Evolutionary conservation across 2,888 invertebrate species (phyloP).

Genomic region (Cataglyphis rosenhaueri): DNA sequence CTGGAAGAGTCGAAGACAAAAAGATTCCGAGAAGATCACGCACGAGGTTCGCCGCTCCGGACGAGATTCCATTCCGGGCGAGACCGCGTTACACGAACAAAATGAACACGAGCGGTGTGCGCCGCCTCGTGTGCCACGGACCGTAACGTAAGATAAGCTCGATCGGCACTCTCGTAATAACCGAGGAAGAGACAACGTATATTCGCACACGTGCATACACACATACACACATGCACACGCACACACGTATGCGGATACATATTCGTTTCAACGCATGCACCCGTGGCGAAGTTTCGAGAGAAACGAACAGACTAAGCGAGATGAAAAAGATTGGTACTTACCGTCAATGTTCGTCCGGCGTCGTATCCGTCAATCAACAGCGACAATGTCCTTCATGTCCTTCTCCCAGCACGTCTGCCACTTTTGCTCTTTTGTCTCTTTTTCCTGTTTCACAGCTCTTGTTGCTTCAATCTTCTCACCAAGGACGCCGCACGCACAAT

Average conservation of each 20-base stretch:
- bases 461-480: conserved; percentile 21
- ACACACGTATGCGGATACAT: not conserved
- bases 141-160: conserved; percentile 58
- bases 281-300: conserved; percentile 7
- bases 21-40: conserved; percentile 51
- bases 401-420: conserved; percentile 1
- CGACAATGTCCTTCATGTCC: conserved; percentile 16
- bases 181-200: conserved; percentile 58
- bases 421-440: conserved; percentile 28
- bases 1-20: conserved; percentile 56
- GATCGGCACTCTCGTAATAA: conserved; percentile 58
- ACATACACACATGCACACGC: not conserved
- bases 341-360: conserved; percentile 63
- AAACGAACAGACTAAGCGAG: conserved; percentile 6
- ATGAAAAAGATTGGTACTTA: conserved; percentile 68
- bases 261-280: not conserved
- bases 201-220: not conserved
- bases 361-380: conserved; percentile 68
- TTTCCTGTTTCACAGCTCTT: not conserved
- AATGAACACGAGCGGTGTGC: not conserved
- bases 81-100: conserved; percentile 59
- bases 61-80: conserved; percentile 77
- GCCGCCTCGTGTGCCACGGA: conserved; percentile 70
- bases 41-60: conserved; percentile 57
- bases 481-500: conserved; percentile 57